Evolutionary conservation across 2,888 invertebrate species (phyloP).

Genomic region (Thereva unica): DNA sequence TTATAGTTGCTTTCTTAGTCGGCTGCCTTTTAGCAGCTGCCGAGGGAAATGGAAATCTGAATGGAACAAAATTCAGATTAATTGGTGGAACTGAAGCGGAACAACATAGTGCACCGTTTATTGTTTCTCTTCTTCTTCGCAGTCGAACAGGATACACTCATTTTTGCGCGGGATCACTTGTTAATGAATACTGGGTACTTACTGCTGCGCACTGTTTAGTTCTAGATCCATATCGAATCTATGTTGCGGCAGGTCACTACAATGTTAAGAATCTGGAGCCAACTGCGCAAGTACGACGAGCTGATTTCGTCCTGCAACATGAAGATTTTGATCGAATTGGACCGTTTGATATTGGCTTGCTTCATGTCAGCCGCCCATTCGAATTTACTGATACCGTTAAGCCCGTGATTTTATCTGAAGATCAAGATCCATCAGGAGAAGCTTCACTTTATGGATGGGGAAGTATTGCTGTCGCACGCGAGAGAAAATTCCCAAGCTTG

Average conservation of each 20-base stretch:
- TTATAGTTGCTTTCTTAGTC: too few species aligned
- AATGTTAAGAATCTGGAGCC: constrained; percentile 10
- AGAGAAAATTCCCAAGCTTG: constrained; percentile 31
- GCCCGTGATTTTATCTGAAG: constrained; percentile 24
- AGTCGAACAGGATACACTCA: constrained; percentile 17
- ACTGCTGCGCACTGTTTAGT: constrained; percentile 42
- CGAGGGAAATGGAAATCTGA: neutral
- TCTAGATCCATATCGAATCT: constrained; percentile 28
- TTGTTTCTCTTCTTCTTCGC: constrained; percentile 27
- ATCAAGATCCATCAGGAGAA: constrained; percentile 21
- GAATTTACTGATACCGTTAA: constrained; percentile 33
- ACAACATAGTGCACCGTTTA: constrained; percentile 35
- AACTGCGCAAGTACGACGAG: constrained; percentile 24
- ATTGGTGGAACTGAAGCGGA: constrained; percentile 40
- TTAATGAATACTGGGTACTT: constrained; percentile 39
- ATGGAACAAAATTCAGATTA: constrained; percentile 20
- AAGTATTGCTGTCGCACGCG: constrained; percentile 24
- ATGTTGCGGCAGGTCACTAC: constrained; percentile 36
- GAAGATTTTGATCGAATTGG: constrained; percentile 35
- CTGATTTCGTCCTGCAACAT: constrained; percentile 30
- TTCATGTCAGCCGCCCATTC: constrained; percentile 38
- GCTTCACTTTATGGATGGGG: constrained; percentile 42
- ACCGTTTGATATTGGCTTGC: constrained; percentile 41
- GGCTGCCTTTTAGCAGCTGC: neutral
- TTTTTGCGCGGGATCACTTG: constrained; percentile 41